Evolutionary conservation across 1,140 invertebrate species (phyloP).

Genomic region (Drosophila takahashii): DNA sequence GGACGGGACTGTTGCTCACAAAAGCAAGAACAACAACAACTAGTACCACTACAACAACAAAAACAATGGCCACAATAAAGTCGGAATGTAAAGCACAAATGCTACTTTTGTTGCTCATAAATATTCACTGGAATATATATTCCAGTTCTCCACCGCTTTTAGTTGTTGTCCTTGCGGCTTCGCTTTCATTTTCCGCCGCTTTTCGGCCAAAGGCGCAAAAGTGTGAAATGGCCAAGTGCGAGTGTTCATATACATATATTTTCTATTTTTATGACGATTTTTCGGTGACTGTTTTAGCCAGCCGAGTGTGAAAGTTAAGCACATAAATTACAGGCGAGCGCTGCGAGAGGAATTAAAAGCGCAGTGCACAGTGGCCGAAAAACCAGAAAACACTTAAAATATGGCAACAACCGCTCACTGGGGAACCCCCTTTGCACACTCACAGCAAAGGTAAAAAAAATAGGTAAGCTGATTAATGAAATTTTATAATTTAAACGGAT

Average conservation of each 20-base stretch:
- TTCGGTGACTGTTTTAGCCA: conserved; percentile 53
- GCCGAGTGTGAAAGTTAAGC: conserved; percentile 77
- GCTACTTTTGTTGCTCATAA: conserved; percentile 80
- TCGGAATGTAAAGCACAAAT: conserved; percentile 74
- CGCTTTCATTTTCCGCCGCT: conserved; percentile 72
- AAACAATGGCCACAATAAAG: conserved; percentile 44
- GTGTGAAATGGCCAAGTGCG: conserved; percentile 68
- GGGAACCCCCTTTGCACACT: conserved; percentile 1
- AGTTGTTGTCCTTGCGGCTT: conserved; percentile 27
- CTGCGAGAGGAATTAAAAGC: conserved; percentile 68
- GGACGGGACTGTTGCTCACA: conserved; percentile 63
- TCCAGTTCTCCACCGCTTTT: conserved; percentile 14
- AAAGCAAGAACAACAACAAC: conserved; percentile 14
- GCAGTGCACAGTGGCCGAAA: conserved; percentile 57
- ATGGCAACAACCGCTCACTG: conserved; percentile 47
- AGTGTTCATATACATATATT: conserved; percentile 23
- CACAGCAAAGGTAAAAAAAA: neutral
- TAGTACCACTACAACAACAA: conserved; percentile 7
- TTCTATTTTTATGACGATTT: conserved; percentile 76
- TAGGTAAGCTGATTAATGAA: neutral
- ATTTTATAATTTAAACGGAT: no score
- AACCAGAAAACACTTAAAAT: conserved; percentile 68
- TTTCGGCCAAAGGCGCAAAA: conserved; percentile 70
- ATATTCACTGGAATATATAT: conserved; percentile 81
- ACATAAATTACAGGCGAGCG: conserved; percentile 71